These are phyloP conservation scores for Clitarchus hookeri DNA, from an alignment of 2,888 invertebrate genomes.

Conservation along the genomic window DNA sequence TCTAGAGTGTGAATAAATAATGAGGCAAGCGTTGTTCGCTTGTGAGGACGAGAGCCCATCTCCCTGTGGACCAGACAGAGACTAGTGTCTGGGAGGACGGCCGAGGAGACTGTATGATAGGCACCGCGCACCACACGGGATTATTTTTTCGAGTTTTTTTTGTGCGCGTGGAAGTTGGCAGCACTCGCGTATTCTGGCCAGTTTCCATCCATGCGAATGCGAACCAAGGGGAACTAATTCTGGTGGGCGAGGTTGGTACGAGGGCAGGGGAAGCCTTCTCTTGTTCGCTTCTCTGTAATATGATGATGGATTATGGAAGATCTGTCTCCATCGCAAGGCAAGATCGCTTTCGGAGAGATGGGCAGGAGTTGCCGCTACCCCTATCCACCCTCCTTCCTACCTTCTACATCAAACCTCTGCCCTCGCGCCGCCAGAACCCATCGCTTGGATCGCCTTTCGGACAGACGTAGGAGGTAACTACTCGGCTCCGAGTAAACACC, in stretches of 20 bases:
- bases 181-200: background rate
- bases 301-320: conserved; percentile 7
- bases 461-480: background rate
- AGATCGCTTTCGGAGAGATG: background rate
- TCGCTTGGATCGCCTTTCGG: background rate
- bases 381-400: background rate
- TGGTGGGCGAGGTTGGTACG: background rate
- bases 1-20: background rate
- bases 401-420: background rate
- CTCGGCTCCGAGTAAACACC: background rate
- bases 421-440: background rate
- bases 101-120: background rate
- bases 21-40: background rate
- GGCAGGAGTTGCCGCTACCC: background rate
- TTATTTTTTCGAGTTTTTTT: background rate
- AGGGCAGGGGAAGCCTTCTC: background rate
- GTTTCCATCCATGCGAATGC: background rate
- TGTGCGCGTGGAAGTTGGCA: background rate
- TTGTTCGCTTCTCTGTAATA: background rate
- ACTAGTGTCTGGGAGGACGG: background rate
- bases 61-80: background rate
- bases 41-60: background rate
- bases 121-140: background rate
- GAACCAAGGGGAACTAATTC: background rate
- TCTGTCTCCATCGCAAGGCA: background rate